Percentiles rank a stretch among this genome's conserved stretches.
Evolutionary conservation across 2,113 vertebrate genomes (phyloP).

Genomic region (Sterrhoptilus dennistouni): DNA sequence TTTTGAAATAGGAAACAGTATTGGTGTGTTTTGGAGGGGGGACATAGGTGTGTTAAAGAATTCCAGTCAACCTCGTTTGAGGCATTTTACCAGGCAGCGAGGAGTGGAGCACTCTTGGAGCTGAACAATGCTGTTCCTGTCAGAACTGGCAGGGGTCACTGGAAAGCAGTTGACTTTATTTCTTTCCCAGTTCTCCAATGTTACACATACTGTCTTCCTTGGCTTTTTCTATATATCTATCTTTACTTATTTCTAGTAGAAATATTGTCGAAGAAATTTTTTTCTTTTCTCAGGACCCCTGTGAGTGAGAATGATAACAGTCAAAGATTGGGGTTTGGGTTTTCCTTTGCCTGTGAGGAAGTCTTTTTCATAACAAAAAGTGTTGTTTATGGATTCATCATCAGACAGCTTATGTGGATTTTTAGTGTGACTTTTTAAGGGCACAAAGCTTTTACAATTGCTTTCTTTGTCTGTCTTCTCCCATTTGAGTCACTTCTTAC

Average conservation of each 20-base stretch:
- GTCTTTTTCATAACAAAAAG: not conserved
- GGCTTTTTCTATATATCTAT: not conserved
- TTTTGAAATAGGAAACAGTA: not conserved
- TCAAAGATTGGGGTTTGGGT: not conserved
- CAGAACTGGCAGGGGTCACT: constrained; percentile 56
- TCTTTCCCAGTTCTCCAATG: not conserved
- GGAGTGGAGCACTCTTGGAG: not conserved
- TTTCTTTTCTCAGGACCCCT: not conserved
- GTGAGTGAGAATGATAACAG: not conserved
- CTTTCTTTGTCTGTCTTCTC: not conserved
- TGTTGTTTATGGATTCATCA: not conserved
- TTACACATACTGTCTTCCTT: not conserved
- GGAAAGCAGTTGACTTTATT: constrained; percentile 14
- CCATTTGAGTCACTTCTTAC: not conserved
- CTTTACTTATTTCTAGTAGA: not conserved
- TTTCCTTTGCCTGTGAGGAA: not conserved
- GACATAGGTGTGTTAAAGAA: not conserved
- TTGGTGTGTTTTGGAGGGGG: not conserved
- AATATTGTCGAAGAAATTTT: not conserved
- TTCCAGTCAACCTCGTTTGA: not conserved
- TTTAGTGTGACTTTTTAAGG: not conserved
- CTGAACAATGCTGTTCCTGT: constrained; percentile 19
- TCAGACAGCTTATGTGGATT: not conserved
- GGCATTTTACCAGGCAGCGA: not conserved
- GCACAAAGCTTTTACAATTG: not conserved